Percentiles rank a stretch among this genome's conserved stretches.
phyloP scores from a whole-genome alignment of 2,888 invertebrate species.

The Lasioglossum lativentre region DNA sequence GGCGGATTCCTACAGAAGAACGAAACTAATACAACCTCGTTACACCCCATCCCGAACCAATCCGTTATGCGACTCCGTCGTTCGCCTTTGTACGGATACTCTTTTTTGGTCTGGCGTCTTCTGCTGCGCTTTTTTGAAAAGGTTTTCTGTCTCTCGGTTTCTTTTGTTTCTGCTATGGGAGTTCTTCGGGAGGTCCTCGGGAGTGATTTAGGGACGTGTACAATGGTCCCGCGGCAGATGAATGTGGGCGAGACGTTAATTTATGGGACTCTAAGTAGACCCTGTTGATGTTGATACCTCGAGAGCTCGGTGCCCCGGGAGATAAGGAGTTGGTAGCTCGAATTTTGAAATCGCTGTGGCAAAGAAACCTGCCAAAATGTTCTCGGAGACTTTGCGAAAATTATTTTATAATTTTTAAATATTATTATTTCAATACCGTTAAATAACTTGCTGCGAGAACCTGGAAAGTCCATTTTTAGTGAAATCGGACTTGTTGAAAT shows the following conservation, averaged over 20 bases:
- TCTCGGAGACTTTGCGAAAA: not conserved
- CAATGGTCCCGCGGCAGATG: conserved; percentile 46
- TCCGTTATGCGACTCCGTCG: conserved; percentile 58
- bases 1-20: conserved; percentile 21
- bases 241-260: conserved; percentile 62
- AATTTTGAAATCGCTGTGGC: not conserved
- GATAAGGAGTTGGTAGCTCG: not conserved
- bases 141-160: not conserved
- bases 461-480: too few relatives aligned
- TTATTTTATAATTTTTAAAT: not conserved
- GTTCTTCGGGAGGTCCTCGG: conserved; percentile 28
- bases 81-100: not conserved
- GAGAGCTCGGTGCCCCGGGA: conserved; percentile 41
- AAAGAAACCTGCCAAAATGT: not conserved
- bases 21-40: conserved; percentile 43
- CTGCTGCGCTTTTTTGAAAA: conserved; percentile 32
- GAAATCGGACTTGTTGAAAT: too few relatives aligned
- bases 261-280: conserved; percentile 46
- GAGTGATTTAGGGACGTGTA: conserved; percentile 64
- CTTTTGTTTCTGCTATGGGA: conserved; percentile 38
- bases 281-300: conserved; percentile 27
- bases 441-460: too few relatives aligned
- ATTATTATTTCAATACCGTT: too few relatives aligned
- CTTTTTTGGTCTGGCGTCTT: not conserved
- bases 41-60: conserved; percentile 40